Conservation (phyloP, 2,113 vertebrate genomes). For the Terrapene triunguis region DNA sequence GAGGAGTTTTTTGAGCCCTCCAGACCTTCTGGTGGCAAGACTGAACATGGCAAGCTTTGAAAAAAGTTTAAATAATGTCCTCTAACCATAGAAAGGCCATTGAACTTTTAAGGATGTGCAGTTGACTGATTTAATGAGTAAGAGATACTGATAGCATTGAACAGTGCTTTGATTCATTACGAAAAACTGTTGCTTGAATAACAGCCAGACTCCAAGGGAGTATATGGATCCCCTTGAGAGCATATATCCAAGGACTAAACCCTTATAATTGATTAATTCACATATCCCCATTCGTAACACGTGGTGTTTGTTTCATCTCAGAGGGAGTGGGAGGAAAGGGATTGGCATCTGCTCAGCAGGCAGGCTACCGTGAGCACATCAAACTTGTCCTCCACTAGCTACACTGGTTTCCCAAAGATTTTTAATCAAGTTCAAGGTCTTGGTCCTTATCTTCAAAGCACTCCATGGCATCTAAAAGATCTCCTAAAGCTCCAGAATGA, state of each 20-base stretch:
- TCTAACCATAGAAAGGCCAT: background rate
- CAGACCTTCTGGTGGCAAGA: background rate
- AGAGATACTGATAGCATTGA: background rate
- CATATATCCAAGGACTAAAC: background rate
- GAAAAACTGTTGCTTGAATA: background rate
- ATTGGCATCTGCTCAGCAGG: background rate
- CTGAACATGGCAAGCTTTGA: background rate
- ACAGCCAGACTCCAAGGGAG: background rate
- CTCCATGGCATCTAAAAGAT: background rate
- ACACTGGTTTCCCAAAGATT: background rate
- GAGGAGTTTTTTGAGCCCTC: background rate
- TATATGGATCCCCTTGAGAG: background rate
- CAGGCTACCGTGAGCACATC: too few species aligned
- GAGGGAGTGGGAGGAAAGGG: background rate
- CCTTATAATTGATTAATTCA: background rate
- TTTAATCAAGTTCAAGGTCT: background rate
- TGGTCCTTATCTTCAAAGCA: background rate
- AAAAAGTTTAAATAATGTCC: background rate
- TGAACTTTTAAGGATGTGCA: background rate
- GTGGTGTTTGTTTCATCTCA: background rate
- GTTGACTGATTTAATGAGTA: background rate
- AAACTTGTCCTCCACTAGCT: background rate
- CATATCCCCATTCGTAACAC: background rate
- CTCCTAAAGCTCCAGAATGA: background rate
- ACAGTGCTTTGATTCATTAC: background rate